These are phyloP conservation scores for Drosophila kikkawai DNA, from an alignment of 1,140 invertebrate genomes.

Conservation along the genomic window DNA sequence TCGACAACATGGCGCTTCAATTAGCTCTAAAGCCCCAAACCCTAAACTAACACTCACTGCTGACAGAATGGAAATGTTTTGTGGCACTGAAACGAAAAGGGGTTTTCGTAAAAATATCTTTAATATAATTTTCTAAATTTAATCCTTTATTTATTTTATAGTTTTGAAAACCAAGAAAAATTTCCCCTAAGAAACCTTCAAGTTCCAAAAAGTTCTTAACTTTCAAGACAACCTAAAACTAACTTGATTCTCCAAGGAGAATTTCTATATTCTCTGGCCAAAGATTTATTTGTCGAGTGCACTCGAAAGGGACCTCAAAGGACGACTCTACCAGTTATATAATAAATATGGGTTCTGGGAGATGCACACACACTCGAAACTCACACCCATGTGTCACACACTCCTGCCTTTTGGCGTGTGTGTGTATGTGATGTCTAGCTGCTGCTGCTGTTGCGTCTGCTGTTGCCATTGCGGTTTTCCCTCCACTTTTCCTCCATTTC, in stretches of 20 bases:
- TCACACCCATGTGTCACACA: neutral
- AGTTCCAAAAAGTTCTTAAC: neutral
- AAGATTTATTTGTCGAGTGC: constrained; percentile 13
- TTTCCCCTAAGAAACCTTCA: neutral
- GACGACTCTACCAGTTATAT: constrained; percentile 17
- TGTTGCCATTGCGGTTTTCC: constrained; percentile 70
- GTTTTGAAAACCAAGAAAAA: too few relatives aligned
- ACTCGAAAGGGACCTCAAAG: constrained; percentile 19
- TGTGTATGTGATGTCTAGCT: constrained; percentile 36
- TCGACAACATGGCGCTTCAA: constrained; percentile 71
- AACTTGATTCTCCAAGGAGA: neutral
- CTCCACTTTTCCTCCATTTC: neutral
- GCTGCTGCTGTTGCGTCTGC: constrained; percentile 23
- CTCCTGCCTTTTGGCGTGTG: neutral
- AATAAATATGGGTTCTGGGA: constrained; percentile 13
- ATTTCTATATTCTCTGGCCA: neutral
- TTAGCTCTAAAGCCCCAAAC: constrained; percentile 42
- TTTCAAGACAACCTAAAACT: neutral
- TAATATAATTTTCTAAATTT: neutral
- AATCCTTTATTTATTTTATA: neutral
- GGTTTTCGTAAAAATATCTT: neutral
- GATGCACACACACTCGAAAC: constrained; percentile 1
- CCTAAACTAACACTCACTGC: constrained; percentile 7
- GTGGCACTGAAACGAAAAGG: neutral
- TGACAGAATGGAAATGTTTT: constrained; percentile 14